phyloP scores from a whole-genome alignment of 2,888 invertebrate genomes.

The Neria commutata region DNA sequence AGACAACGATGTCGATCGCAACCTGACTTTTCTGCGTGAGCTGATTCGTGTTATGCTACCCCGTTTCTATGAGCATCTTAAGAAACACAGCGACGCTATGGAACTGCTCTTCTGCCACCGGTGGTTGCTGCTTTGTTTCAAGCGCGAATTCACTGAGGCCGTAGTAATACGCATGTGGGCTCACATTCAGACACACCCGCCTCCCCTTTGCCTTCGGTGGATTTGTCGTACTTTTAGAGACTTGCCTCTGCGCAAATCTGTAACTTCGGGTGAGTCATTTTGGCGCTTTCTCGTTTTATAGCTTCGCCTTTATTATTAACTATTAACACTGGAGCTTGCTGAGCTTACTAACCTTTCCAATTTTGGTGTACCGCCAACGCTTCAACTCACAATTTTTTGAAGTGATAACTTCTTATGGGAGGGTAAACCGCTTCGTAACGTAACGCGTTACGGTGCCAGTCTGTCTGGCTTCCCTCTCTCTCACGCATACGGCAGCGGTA shows the following conservation, averaged over 20 bases:
- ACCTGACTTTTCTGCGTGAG: slow-evolving; percentile 85
- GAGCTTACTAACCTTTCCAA: too few relatives aligned
- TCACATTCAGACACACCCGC: slow-evolving; percentile 90
- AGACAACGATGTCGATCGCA: slow-evolving; percentile 93
- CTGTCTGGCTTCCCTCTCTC: too few relatives aligned
- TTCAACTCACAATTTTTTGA: too few relatives aligned
- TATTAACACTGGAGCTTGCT: too few relatives aligned
- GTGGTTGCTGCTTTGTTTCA: slow-evolving; percentile 94
- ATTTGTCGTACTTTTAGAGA: slow-evolving; percentile 88
- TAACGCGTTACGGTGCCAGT: too few relatives aligned
- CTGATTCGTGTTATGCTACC: slow-evolving; percentile 87
- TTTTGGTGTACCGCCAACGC: too few relatives aligned
- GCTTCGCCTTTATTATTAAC: background rate
- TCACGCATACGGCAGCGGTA: too few relatives aligned
- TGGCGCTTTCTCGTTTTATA: background rate
- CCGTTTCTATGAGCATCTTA: slow-evolving; percentile 85
- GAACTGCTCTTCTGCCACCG: slow-evolving; percentile 93
- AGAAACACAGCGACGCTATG: slow-evolving; percentile 83
- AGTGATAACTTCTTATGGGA: too few relatives aligned
- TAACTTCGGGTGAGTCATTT: slow-evolving; percentile 68
- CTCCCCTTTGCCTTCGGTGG: slow-evolving; percentile 81
- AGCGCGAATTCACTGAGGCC: slow-evolving; percentile 87
- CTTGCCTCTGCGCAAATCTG: slow-evolving; percentile 84
- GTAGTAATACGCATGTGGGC: slow-evolving; percentile 91
- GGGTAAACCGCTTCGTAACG: too few relatives aligned